phyloP scores from a whole-genome alignment of 2,888 invertebrate species.

The Myopa testacea region DNA sequence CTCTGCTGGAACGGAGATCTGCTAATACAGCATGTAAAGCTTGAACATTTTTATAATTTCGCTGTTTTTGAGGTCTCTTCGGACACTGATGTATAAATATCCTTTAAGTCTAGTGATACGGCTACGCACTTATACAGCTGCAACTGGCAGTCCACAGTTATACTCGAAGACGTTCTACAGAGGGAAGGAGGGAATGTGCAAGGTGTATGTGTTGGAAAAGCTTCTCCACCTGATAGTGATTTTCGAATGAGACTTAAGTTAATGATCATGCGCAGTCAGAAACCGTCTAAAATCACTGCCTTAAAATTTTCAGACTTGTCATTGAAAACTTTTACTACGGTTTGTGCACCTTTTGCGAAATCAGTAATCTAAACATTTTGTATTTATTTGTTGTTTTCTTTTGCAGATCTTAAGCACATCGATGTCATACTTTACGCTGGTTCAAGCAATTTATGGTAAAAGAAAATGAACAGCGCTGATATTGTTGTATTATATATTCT shows the following conservation, averaged over 20 bases:
- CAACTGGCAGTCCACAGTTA: constrained; percentile 59
- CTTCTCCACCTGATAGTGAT: constrained; percentile 49
- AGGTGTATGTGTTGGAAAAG: not conserved
- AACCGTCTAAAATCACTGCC: constrained; percentile 63
- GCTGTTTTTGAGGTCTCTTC: not conserved
- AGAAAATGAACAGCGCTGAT: not conserved
- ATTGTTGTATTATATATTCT: no score
- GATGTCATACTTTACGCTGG: constrained; percentile 66
- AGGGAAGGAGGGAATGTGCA: no score
- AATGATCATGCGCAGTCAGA: constrained; percentile 64
- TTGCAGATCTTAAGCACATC: constrained; percentile 66
- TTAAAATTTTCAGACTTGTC: constrained; percentile 66
- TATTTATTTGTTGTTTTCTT: constrained; percentile 22
- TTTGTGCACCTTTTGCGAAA: constrained; percentile 40
- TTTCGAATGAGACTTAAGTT: constrained; percentile 58
- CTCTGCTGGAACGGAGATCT: constrained; percentile 66
- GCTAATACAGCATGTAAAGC: constrained; percentile 63
- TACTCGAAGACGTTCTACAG: not conserved
- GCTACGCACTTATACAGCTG: constrained; percentile 60
- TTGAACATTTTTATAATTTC: not conserved
- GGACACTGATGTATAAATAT: not conserved
- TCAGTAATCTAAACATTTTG: constrained; percentile 1
- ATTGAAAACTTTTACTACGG: constrained; percentile 64
- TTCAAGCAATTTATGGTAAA: constrained; percentile 60
- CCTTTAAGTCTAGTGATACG: constrained; percentile 56